These are phyloP conservation scores for Macaca fascicularis DNA, from an alignment of 2,113 vertebrate species.

Conservation along the genomic window T2T-MFA8v1.1 NC_088377.1:4678501-4679000, in stretches of 20 bases:
- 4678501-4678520: neutral
- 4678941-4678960: neutral
- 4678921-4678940: neutral
- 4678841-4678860: neutral
- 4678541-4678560: neutral
- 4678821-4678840: neutral
- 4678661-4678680: neutral
- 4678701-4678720: neutral
- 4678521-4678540: neutral
- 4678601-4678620: neutral
- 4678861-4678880: neutral
- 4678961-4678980: neutral
- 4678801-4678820: accelerated
- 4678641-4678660: neutral
- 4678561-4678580: neutral
- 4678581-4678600: neutral
- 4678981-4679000: neutral
- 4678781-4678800: neutral
- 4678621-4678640: neutral
- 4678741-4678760: neutral
- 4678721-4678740: neutral
- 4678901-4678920: neutral
- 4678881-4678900: neutral
- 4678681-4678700: neutral
- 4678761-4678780: neutral